A percentile compares a stretch with the other conserved stretches of the same genome.
These are phyloP conservation scores for Oeneis ivallda DNA, from an alignment of 2,888 invertebrate genomes.

Conservation along the genomic window DNA sequence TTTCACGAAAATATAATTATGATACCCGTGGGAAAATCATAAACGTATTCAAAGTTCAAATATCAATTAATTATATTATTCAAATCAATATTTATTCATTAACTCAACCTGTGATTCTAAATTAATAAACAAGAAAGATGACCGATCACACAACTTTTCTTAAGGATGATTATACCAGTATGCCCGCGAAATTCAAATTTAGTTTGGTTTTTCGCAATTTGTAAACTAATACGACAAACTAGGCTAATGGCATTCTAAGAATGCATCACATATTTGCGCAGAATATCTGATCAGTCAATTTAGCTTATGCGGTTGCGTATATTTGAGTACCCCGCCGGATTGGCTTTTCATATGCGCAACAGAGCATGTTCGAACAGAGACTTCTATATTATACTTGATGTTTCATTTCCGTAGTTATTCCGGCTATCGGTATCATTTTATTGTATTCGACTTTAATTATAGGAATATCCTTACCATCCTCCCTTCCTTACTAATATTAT, in stretches of 20 bases:
- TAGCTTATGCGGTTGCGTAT: constrained; percentile 21
- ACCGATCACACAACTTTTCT: neutral
- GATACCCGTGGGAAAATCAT: constrained; percentile 17
- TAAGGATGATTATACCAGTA: too few species aligned
- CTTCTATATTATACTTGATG: neutral
- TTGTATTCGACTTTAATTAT: neutral
- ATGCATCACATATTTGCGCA: constrained; percentile 18
- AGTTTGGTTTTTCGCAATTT: too few species aligned
- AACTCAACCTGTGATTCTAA: constrained; percentile 23
- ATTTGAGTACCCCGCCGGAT: constrained; percentile 19
- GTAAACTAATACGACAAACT: too few species aligned
- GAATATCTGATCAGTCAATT: constrained; percentile 25
- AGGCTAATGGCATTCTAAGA: too few species aligned
- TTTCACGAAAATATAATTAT: constrained; percentile 2
- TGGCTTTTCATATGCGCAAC: constrained; percentile 22
- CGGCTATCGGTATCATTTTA: neutral
- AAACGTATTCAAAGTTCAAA: constrained; percentile 18
- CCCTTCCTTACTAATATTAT: neutral
- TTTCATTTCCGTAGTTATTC: neutral
- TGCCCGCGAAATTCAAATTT: too few species aligned
- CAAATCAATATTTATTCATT: constrained; percentile 19
- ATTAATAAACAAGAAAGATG: constrained; percentile 15
- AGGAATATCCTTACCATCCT: neutral
- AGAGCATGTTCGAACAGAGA: constrained; percentile 15
- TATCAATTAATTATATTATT: constrained; percentile 21